Conservation (phyloP, 2,113 vertebrate genomes). For the Bubo scandiacus region DNA sequence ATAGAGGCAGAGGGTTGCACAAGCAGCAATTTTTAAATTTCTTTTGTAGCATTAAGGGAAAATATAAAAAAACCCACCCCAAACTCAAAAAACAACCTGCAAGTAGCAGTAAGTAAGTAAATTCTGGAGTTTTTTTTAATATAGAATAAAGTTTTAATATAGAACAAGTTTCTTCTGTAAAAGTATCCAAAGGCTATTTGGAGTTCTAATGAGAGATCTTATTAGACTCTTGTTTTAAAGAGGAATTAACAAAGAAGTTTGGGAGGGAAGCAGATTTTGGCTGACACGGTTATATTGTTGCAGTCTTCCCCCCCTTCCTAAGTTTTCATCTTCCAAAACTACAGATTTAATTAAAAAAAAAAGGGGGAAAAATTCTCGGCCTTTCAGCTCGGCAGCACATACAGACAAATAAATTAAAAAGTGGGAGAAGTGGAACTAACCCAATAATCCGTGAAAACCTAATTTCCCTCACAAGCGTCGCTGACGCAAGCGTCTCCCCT, state of each 20-base stretch:
- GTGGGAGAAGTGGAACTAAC: constrained; percentile 85
- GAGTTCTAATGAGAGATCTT: not conserved
- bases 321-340: constrained; percentile 74
- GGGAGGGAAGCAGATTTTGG: constrained; percentile 42
- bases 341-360: constrained; percentile 79
- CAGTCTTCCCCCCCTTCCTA: not conserved
- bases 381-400: constrained; percentile 80
- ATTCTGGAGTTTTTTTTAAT: not conserved
- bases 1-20: not conserved
- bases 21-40: not conserved
- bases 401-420: constrained; percentile 88
- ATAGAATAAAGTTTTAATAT: not conserved
- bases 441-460: constrained; percentile 87
- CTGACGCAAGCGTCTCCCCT: constrained; percentile 72
- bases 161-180: not conserved
- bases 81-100: not conserved
- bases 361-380: constrained; percentile 30
- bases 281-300: constrained; percentile 40
- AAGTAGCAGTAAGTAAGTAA: not conserved
- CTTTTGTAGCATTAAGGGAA: not conserved
- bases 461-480: constrained; percentile 78
- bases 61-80: not conserved
- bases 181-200: constrained; percentile 20
- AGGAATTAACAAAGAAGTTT: constrained; percentile 20
- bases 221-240: constrained; percentile 22